These are phyloP conservation scores for Falco peregrinus DNA, from an alignment of 2,797 vertebrate species.

Conservation along the genomic window DNA sequence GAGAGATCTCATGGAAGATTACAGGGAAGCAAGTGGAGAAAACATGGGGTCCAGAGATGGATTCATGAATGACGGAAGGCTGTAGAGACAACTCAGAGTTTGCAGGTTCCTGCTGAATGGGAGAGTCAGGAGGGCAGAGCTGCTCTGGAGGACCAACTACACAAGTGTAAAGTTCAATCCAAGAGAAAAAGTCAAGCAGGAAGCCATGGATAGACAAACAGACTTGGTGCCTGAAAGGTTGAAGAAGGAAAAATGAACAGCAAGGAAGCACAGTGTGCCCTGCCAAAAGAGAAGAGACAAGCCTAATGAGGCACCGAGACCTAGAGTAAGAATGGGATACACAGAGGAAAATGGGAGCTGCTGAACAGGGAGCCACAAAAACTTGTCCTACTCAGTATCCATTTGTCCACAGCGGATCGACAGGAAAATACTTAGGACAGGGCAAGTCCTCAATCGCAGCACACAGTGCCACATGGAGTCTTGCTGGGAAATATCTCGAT, in stretches of 20 bases:
- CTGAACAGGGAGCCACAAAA: neutral
- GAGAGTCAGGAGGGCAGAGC: neutral
- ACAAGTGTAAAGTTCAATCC: neutral
- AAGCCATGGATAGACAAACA: neutral
- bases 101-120: neutral
- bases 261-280: neutral
- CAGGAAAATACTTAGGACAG: neutral
- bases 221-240: neutral
- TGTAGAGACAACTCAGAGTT: neutral
- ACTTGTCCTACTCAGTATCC: neutral
- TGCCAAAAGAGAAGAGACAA: neutral
- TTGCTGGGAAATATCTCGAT: accelerated
- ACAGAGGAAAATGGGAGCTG: neutral
- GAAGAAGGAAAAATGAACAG: neutral
- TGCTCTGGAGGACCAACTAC: neutral
- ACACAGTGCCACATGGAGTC: neutral
- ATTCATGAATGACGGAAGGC: neutral
- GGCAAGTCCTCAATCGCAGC: neutral
- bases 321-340: neutral
- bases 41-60: neutral
- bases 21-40: neutral
- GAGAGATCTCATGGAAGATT: neutral
- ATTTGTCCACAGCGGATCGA: neutral
- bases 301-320: neutral
- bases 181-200: neutral